Percentiles rank a stretch among this genome's conserved stretches.
Conservation (phyloP, 2,797 vertebrate species). For the Adrianichthys oophorus region DNA sequence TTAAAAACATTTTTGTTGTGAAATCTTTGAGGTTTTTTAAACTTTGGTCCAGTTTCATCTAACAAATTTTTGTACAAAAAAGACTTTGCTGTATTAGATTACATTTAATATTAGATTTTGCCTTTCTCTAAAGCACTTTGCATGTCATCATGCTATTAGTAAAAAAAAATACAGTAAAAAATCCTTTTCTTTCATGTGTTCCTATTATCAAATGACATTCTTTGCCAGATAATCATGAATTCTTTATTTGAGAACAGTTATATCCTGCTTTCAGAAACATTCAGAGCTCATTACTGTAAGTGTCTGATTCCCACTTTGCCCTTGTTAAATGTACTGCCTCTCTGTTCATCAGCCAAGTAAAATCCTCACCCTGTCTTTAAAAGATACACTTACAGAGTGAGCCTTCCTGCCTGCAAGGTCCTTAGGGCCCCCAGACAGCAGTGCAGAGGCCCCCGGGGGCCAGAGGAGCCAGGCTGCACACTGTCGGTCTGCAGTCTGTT, state of each 20-base stretch:
- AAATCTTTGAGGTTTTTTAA: too few species aligned
- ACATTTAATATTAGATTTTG: too few species aligned
- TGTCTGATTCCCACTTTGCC: constrained; percentile 42
- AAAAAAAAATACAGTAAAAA: too few species aligned
- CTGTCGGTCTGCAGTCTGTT: constrained; percentile 87
- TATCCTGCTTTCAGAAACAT: constrained; percentile 11
- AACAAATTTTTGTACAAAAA: too few species aligned
- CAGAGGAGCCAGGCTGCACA: constrained; percentile 71
- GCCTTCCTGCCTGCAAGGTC: constrained; percentile 71
- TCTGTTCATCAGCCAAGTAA: constrained; percentile 35
- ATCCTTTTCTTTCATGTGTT: too few species aligned
- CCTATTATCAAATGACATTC: too few species aligned
- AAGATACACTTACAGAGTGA: constrained; percentile 83
- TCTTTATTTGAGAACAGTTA: neutral
- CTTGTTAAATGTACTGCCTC: constrained; percentile 28
- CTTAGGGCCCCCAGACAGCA: constrained; percentile 58
- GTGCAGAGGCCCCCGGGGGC: constrained; percentile 67
- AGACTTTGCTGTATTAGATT: too few species aligned
- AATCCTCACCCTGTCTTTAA: constrained; percentile 77
- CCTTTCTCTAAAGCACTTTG: too few species aligned
- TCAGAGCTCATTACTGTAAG: constrained; percentile 22
- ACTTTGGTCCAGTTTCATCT: too few species aligned
- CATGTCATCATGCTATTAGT: too few species aligned
- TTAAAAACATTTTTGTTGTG: too few species aligned
- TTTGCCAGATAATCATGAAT: too few species aligned